Evolutionary conservation across 2,113 vertebrate species (phyloP), one percentile per base, ranked within the genome.

Genomic region (Jaculus jaculus): DNA sequence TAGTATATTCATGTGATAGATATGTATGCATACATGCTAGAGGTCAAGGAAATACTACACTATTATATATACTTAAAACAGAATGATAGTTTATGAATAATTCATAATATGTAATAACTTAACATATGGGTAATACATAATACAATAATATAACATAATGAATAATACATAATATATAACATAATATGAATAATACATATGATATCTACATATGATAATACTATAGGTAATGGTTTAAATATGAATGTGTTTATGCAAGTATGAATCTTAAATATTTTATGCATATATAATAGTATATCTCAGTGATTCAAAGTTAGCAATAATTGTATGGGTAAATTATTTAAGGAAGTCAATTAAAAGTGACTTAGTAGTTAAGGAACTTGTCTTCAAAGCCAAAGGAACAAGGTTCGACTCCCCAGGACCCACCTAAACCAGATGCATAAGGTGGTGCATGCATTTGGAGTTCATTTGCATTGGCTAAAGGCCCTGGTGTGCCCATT

Each of bases 331-430:
- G 28, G 30, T 66, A 91, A 71, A 71, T 85, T 90, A 63, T 83
- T 92, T 90, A 71, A 86, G 23, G 54, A 83, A 87, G 13, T 9
- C 54, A 82, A 85, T 90, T 73, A 42, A 72, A 84, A 94, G 51
- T 47, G 42, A 47, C 42, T 6, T 47, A 47, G 42, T 47, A 47
- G 5, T 47, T 47, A 47, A 8, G 42, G 42, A 47, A 8, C 42
- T 47, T 47, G 42, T 8, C 42, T 47, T 5, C 42, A 47, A 47
- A 47, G 42, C 42, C 42, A 47, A 47, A 47, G 42, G 42, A 47
- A 5, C 42, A 47, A 47, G 42, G 42, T 47, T 47, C 8, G 42
- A 47, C 8, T 47, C 42, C 42, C 42, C 42, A 47, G 42, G 42
- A 47, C 42, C 42, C 42, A 47, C 42, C 5, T 47, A 47, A 47